phyloP scores from a whole-genome alignment of 1,140 invertebrate genomes.

The Hestina assimilis region DNA sequence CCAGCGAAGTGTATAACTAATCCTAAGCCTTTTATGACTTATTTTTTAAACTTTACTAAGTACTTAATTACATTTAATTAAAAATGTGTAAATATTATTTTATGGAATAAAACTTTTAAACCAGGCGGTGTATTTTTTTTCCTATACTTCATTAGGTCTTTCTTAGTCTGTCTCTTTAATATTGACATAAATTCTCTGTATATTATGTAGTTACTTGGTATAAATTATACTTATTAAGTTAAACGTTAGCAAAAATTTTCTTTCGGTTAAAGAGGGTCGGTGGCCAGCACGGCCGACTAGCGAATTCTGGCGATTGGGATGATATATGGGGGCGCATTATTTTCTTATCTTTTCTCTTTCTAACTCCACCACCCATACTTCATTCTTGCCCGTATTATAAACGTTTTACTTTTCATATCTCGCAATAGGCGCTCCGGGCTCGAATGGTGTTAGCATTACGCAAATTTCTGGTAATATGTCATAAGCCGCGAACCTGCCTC shows the following conservation, averaged over 20 bases:
- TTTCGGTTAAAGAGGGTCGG: slow-evolving; percentile 59
- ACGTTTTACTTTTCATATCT: slow-evolving; percentile 72
- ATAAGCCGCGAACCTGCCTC: slow-evolving; percentile 32
- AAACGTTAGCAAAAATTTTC: slow-evolving; percentile 58
- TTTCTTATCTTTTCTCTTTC: slow-evolving; percentile 73
- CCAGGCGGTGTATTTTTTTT: no score
- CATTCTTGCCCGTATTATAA: slow-evolving; percentile 68
- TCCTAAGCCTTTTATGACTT: no score
- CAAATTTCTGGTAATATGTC: slow-evolving; percentile 57
- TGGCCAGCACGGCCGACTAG: slow-evolving; percentile 47
- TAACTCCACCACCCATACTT: slow-evolving; percentile 68
- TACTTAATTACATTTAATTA: no score
- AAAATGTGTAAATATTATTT: no score
- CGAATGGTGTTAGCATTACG: slow-evolving; percentile 49
- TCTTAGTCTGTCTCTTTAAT: background rate
- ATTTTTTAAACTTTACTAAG: no score
- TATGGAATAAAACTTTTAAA: no score
- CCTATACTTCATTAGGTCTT: no score
- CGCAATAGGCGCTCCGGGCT: slow-evolving; percentile 50
- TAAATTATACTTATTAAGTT: slow-evolving; percentile 33
- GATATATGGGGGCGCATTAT: slow-evolving; percentile 72
- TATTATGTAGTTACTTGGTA: slow-evolving; percentile 3
- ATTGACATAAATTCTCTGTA: background rate
- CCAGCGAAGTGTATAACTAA: no score
- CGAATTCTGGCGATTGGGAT: slow-evolving; percentile 70